Conservation (phyloP, 64 coral and sea anemone species). For the Porites australiensis region DNA sequence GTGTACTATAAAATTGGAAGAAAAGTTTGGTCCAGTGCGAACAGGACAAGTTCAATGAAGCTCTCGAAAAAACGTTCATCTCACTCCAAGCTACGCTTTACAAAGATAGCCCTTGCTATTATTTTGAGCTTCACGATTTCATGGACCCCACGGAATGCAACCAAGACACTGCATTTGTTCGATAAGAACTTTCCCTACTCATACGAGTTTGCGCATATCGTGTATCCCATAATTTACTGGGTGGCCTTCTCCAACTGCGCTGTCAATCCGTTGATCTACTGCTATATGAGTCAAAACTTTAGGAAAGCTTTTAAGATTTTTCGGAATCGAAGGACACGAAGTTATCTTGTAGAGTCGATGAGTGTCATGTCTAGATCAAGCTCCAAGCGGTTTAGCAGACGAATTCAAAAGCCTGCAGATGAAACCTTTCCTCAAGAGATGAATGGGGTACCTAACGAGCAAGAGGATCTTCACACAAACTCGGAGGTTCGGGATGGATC, state of each 20-base stretch:
- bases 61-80: constrained; percentile 27
- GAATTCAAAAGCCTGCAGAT: background rate
- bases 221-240: constrained; percentile 58
- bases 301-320: constrained; percentile 65
- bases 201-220: background rate
- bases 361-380: background rate
- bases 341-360: background rate
- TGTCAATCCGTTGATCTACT: constrained; percentile 81
- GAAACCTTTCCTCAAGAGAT: background rate
- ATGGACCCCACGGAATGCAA: constrained; percentile 72
- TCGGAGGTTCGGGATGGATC: constrained; percentile 14
- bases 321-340: constrained; percentile 8
- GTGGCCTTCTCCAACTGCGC: constrained; percentile 88
- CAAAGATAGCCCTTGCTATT: constrained; percentile 84
- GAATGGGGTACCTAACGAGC: background rate
- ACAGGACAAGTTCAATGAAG: constrained; percentile 70
- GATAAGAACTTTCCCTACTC: background rate
- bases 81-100: constrained; percentile 81
- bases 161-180: constrained; percentile 46
- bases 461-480: background rate
- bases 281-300: constrained; percentile 93
- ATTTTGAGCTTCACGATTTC: constrained; percentile 83
- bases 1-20: constrained; percentile 80
- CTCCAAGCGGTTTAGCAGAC: constrained; percentile 26
- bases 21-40: constrained; percentile 72